Percentiles rank a stretch among this genome's conserved stretches.
Evolutionary conservation across 2,113 vertebrate genomes (phyloP).

Genomic region (Cnemophilus loriae): DNA sequence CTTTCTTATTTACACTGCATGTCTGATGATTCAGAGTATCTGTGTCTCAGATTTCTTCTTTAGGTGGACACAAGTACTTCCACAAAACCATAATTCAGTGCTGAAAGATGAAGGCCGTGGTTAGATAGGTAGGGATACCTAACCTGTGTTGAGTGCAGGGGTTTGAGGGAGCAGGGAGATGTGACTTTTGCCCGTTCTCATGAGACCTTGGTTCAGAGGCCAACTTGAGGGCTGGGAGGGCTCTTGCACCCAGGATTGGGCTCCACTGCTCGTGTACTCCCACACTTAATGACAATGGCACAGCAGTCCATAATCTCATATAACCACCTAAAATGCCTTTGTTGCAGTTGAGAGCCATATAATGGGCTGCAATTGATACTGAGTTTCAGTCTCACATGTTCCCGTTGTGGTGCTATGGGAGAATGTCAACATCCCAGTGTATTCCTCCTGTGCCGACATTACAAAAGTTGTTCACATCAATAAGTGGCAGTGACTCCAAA

Average conservation of each 20-base stretch:
- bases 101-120: not conserved
- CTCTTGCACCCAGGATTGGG: not conserved
- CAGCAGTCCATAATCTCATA: not conserved
- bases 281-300: not conserved
- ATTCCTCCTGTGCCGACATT: too few relatives aligned
- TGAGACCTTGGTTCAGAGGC: fast-evolving
- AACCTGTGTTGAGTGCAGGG: not conserved
- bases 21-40: not conserved
- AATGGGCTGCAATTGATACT: not conserved
- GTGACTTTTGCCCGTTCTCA: not conserved
- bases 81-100: not conserved
- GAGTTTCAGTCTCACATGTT: not conserved
- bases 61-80: too few relatives aligned
- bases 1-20: not conserved
- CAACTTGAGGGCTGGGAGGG: not conserved
- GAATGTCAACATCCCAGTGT: fast-evolving
- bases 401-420: not conserved
- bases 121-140: too few relatives aligned
- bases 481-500: not conserved
- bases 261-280: not conserved
- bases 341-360: not conserved
- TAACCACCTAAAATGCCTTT: not conserved
- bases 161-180: not conserved
- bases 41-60: not conserved
- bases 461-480: too few relatives aligned